Conservation (phyloP, 2,888 invertebrate genomes). For the Folsomia manolachei region DNA sequence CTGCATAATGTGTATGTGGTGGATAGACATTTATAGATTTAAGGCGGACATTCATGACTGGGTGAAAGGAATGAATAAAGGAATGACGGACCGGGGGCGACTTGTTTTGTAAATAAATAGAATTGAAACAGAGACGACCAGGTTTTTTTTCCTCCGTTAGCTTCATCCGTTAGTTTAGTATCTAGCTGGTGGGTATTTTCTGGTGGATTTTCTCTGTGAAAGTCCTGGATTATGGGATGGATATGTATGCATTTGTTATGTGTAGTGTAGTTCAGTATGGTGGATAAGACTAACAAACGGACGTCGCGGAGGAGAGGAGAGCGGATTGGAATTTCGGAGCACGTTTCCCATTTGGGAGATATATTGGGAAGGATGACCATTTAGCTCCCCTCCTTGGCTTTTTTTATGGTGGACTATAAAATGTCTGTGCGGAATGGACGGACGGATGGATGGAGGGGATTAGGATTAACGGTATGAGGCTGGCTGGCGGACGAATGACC, state of each 20-base stretch:
- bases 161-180: no score
- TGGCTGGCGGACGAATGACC: conserved; percentile 5
- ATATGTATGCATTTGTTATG: no score
- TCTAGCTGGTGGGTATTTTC: background rate
- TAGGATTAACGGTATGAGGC: background rate
- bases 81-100: background rate
- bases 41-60: no score
- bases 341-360: conserved; percentile 6
- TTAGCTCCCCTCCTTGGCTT: conserved; percentile 1
- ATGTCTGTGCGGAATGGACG: conserved; percentile 14
- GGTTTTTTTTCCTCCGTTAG: background rate
- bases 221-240: background rate
- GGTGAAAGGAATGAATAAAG: background rate
- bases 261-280: no score
- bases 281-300: no score
- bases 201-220: conserved; percentile 1
- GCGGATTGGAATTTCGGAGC: conserved; percentile 4
- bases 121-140: no score
- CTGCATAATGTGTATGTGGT: no score
- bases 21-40: no score
- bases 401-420: conserved; percentile 9
- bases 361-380: conserved; percentile 7
- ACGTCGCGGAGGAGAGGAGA: no score
- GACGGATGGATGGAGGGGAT: conserved; percentile 21
- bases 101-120: background rate